These are phyloP conservation scores for Microdon myrmicae DNA, from an alignment of 2,888 invertebrate species.

Conservation along the genomic window DNA sequence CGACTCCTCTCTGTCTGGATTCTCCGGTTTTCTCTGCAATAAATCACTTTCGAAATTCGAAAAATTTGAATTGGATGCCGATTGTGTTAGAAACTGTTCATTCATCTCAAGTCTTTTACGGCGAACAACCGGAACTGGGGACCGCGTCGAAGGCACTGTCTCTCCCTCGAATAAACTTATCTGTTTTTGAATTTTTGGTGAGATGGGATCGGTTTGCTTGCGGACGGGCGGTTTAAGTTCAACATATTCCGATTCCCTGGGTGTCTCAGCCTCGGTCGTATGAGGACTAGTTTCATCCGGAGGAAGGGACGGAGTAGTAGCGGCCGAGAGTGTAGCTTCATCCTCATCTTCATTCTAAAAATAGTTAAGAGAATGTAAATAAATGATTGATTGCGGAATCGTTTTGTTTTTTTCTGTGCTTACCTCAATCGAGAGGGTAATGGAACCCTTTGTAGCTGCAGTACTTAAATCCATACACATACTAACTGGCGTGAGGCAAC, in stretches of 20 bases:
- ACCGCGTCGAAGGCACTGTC: conserved; percentile 56
- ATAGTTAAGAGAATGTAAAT: neutral
- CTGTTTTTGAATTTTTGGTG: conserved; percentile 63
- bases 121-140: conserved; percentile 60
- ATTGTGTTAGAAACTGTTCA: conserved; percentile 53
- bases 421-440: conserved; percentile 64
- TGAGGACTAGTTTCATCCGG: conserved; percentile 56
- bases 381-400: neutral
- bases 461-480: conserved; percentile 75
- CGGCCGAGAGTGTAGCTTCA: conserved; percentile 71
- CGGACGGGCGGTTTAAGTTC: conserved; percentile 54
- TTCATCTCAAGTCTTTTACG: conserved; percentile 62
- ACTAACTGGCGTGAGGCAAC: conserved; percentile 73
- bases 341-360: conserved; percentile 68
- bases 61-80: conserved; percentile 63
- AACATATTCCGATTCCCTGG: conserved; percentile 25
- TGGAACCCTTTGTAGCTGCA: conserved; percentile 76
- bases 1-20: conserved; percentile 56
- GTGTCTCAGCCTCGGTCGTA: conserved; percentile 26
- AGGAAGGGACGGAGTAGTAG: conserved; percentile 65
- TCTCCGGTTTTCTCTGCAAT: conserved; percentile 54
- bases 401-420: neutral
- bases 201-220: conserved; percentile 60
- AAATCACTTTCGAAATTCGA: conserved; percentile 63
- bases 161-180: conserved; percentile 62